Evolutionary conservation across 2,113 vertebrate genomes (phyloP), one percentile per base, ranked within the genome.

Genomic region (Egretta garzetta): DNA sequence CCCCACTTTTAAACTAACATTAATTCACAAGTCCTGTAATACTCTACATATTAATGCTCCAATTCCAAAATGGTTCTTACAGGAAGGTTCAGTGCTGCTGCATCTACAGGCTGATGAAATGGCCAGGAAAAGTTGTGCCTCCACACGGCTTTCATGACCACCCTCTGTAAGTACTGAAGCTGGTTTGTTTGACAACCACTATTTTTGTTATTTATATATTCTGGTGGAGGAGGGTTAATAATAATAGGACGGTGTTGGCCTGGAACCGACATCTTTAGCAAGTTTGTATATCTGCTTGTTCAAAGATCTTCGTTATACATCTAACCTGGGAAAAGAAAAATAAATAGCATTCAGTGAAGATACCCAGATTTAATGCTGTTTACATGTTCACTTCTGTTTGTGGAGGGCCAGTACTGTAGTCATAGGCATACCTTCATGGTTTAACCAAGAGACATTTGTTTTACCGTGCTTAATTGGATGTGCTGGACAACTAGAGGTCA

Each of bases 71-170:
- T 20, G 3, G 21, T 30, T 98, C 99, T 99, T 98, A 99, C 99
- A 75, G 99, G 99, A 81, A 99, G 98, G 68, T 98, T 97, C 49
- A 99, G 97, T 16, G 97, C 97, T 80, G 98, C 98, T 37, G 99
- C 99, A 96, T 99, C 99, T n/a, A 99, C 99, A 58, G 99, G 99
- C 62, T 98, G 98, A 18, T 98, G 99, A 96, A 99, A 99, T 0
- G 99, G 99, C 99, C 99, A 99, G 8, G 99, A 99, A 58, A 99
- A 99, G 13, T 98, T 97, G 94, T 99, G 99, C 52, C 79, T 98
- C 99, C 99, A 99, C 76, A 99, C 75, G 20, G 98, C 98, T 98
- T 98, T 99, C 91, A 99, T 95, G 66, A 99, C 99, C 77, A 99
- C 98, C 80, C 97, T 99, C 79, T 99, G 98, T 80, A 99, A 97